phyloP scores from a whole-genome alignment of 2,113 vertebrate genomes.

The Hyaena hyaena region DNA sequence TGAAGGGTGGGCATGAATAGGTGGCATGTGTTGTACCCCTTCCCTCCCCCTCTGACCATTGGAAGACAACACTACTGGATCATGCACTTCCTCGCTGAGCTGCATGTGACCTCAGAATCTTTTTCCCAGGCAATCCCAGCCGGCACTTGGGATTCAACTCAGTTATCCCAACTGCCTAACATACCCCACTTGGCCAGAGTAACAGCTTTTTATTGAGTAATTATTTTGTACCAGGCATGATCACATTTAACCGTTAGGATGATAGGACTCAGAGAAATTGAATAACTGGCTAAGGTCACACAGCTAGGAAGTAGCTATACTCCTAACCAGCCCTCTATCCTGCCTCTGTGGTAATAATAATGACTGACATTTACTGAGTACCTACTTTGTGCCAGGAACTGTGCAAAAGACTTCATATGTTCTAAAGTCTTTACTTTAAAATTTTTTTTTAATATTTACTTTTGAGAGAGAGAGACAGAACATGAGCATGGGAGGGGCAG shows the following conservation, averaged over 20 bases:
- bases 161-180: background rate
- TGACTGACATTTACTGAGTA: background rate
- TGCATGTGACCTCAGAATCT: background rate
- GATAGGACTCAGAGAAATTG: background rate
- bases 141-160: background rate
- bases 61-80: background rate
- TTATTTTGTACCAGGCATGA: background rate
- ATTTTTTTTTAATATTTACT: too few species aligned
- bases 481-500: too few species aligned
- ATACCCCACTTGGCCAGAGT: background rate
- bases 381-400: background rate
- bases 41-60: background rate
- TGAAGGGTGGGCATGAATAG: background rate
- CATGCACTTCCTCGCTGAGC: background rate
- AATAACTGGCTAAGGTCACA: background rate
- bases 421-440: background rate
- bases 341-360: background rate
- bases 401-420: background rate
- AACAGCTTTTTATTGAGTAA: background rate
- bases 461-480: too few species aligned
- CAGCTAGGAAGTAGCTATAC: background rate
- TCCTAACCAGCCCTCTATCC: background rate
- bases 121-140: background rate
- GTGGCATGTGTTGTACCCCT: background rate
- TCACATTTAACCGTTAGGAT: background rate